Percentiles rank a stretch among this genome's conserved stretches.
These are phyloP conservation scores for Cyclina sinensis DNA, from an alignment of 1,140 invertebrate species.

Conservation along the genomic window DNA sequence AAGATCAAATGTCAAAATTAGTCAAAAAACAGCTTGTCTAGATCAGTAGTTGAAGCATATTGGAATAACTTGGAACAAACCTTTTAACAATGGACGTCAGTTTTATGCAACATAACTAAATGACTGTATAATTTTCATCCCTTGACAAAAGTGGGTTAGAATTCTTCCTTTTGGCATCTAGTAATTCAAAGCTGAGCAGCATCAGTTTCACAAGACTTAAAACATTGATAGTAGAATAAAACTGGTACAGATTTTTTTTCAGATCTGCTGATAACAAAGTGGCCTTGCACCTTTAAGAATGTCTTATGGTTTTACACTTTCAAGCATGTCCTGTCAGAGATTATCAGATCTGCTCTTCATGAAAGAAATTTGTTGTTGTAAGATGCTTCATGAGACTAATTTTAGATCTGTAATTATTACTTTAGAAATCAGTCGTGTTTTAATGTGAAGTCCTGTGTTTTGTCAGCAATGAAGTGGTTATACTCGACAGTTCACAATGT, in stretches of 20 bases:
- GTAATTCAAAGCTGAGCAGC: background rate
- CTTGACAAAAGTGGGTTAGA: too few relatives aligned
- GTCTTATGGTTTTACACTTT: background rate
- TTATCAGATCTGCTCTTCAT: conserved; percentile 8
- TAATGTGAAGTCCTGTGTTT: background rate
- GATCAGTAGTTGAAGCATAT: too few relatives aligned
- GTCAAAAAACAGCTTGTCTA: too few relatives aligned
- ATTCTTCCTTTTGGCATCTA: too few relatives aligned
- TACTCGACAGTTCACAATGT: background rate
- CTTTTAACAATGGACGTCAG: too few relatives aligned
- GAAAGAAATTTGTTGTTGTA: background rate
- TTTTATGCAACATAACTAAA: too few relatives aligned
- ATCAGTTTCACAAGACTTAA: background rate
- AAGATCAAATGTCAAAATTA: too few relatives aligned
- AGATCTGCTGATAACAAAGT: background rate
- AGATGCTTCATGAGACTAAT: background rate
- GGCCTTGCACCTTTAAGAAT: background rate
- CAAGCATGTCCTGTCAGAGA: background rate
- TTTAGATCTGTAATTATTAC: background rate
- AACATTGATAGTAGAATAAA: conserved; percentile 8
- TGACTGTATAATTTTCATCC: too few relatives aligned
- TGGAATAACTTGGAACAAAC: too few relatives aligned
- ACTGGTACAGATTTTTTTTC: background rate
- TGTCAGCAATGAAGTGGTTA: conserved; percentile 6
- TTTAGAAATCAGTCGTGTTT: conserved; percentile 4